Conservation (phyloP, 1,140 invertebrate genomes). For the Diorhabda elongata region DNA sequence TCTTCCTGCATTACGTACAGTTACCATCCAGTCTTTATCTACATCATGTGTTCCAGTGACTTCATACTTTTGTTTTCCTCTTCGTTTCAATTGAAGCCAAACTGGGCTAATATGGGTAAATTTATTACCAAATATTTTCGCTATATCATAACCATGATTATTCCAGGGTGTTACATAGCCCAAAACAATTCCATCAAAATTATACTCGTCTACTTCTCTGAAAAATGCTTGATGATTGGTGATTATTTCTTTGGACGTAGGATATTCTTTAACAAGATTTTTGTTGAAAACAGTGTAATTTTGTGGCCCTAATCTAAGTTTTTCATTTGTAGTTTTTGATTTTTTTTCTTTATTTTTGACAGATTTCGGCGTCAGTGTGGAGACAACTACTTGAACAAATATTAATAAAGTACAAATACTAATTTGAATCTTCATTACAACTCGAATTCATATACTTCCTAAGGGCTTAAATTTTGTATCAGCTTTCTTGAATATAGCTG, state of each 20-base stretch:
- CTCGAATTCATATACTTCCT: too few species aligned
- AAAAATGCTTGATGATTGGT: slow-evolving; percentile 70
- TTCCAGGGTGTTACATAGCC: slow-evolving; percentile 89
- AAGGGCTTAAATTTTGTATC: too few species aligned
- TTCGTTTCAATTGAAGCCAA: slow-evolving; percentile 81
- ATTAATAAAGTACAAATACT: too few species aligned
- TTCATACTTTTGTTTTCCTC: slow-evolving; percentile 57
- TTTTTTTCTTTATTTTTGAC: slow-evolving; percentile 7
- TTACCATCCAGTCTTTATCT: slow-evolving; percentile 77
- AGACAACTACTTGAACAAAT: background rate
- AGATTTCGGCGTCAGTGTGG: slow-evolving; percentile 15
- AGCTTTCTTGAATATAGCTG: too few species aligned
- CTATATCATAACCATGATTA: slow-evolving; percentile 84
- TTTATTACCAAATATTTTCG: slow-evolving; percentile 85
- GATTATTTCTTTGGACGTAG: slow-evolving; percentile 68
- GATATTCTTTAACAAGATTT: slow-evolving; percentile 62
- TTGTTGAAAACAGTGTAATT: slow-evolving; percentile 65
- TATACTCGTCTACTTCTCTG: slow-evolving; percentile 60
- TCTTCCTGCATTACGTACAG: slow-evolving; percentile 56
- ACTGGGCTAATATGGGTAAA: slow-evolving; percentile 90
- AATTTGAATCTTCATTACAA: too few species aligned
- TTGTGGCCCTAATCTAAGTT: slow-evolving; percentile 57
- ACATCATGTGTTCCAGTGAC: slow-evolving; percentile 72
- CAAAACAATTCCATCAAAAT: slow-evolving; percentile 68
- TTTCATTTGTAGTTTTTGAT: slow-evolving; percentile 19